Evolutionary conservation across 2,888 invertebrate genomes (phyloP), one percentile per base, ranked within the genome.

Genomic region (Vandiemenella viatica): DNA sequence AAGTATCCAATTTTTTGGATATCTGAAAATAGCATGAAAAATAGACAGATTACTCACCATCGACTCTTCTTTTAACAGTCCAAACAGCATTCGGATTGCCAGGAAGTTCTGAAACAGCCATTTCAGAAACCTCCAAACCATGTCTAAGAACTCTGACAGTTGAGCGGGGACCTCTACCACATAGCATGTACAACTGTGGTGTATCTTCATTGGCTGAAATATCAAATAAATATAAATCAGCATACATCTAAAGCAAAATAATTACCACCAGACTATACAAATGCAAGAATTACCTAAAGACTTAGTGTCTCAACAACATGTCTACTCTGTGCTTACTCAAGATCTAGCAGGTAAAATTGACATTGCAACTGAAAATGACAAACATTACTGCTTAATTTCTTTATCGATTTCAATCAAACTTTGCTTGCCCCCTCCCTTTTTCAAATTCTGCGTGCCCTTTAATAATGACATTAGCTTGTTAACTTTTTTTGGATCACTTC

Each of bases 51-150:
- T 32, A 74, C 83, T 84, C 71, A 96, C 96, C 98, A 73, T 98
- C 97, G 64, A 88, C 80, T 65, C 92, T 81, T 61, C 87, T 79
- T 64, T 93, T 90, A 17, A 98, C 98, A 22, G 98, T 98, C 98
- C 98, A 98, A 2, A 98, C 98, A 60, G 97, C 97, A 71, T 96
- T 98, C 2, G 98, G 98, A 63, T 93, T 97, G 63, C 97, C 97
- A n/a, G 98, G 98, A 57, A 98, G 71, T 68, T 98, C 98, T 19
- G 96, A 96, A 3, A 98, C 96, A 51, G 98, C 98, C 98, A 99
- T 98, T 70, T 99, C 98, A 0, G 95, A 90, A 1, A 98, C 96
- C 74, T 97, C 98, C 45, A 98, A 73, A 58, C 98, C 98, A 67
- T 98, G 98, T 19, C 98, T 76, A 8, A 99, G 69, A 0, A 97